Conservation (phyloP, 37 sponge, comb jelly and placozoan genomes). For the Hexactinellida sp. region DNA sequence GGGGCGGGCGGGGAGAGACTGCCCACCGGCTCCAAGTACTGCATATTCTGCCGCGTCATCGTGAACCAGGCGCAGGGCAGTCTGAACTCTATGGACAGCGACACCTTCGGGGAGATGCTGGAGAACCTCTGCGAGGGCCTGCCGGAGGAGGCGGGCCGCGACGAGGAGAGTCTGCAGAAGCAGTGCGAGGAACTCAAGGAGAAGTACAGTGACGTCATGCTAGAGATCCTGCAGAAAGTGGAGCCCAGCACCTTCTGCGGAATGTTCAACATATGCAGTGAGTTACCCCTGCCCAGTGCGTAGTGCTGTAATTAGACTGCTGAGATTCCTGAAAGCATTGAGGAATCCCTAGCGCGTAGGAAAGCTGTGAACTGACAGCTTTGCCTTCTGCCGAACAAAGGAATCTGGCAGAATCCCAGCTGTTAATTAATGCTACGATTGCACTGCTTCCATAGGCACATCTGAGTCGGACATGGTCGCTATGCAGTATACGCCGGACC, state of each 20-base stretch:
- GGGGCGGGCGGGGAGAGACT: background rate
- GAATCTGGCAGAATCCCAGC: too few species aligned
- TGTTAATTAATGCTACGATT: too few species aligned
- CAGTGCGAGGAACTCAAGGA: background rate
- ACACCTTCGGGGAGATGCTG: background rate
- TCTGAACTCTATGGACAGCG: background rate
- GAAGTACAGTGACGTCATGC: background rate
- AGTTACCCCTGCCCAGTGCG: too few species aligned
- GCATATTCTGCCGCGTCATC: background rate
- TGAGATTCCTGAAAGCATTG: too few species aligned
- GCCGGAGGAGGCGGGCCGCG: background rate
- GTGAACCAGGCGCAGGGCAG: background rate
- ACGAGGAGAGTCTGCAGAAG: background rate
- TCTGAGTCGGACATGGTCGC: too few species aligned
- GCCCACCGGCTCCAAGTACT: background rate
- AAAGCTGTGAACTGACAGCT: too few species aligned
- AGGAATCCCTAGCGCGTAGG: too few species aligned
- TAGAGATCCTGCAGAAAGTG: background rate
- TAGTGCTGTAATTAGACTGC: too few species aligned
- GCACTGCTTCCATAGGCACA: too few species aligned
- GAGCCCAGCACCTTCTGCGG: background rate
- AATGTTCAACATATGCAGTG: background rate
- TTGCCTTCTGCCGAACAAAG: too few species aligned
- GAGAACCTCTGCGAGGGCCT: background rate
- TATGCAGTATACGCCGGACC: too few species aligned